Evolutionary conservation across 1,140 invertebrate genomes (phyloP).

Genomic region (Pseudoatta argentina): DNA sequence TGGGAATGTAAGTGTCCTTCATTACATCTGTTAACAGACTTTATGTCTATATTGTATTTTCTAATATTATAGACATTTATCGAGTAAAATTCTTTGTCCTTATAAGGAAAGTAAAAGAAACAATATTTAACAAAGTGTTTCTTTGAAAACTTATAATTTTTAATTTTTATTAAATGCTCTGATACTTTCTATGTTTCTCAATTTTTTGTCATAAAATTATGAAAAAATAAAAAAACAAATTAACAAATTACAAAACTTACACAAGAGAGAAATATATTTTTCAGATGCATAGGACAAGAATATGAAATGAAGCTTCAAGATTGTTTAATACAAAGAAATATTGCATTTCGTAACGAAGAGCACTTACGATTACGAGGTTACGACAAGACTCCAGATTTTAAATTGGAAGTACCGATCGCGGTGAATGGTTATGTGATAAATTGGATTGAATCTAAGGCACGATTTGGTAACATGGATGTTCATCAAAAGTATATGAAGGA

Average conservation of each 20-base stretch:
- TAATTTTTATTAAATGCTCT: slow-evolving; percentile 1
- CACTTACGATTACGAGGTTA: slow-evolving; percentile 93
- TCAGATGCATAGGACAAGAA: slow-evolving; percentile 91
- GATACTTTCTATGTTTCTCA: background rate
- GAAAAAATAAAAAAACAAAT: background rate
- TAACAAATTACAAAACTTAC: background rate
- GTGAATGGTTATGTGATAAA: slow-evolving; percentile 95
- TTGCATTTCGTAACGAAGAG: slow-evolving; percentile 93
- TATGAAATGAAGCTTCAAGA: slow-evolving; percentile 91
- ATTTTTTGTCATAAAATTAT: background rate
- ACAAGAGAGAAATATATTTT: slow-evolving; percentile 48
- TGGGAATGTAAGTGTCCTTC: slow-evolving; percentile 89
- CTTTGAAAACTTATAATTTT: background rate
- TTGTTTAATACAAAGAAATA: slow-evolving; percentile 87
- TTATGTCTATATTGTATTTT: background rate
- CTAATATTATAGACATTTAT: background rate
- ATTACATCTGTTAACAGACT: slow-evolving; percentile 50
- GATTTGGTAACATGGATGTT: slow-evolving; percentile 94
- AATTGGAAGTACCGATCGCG: slow-evolving; percentile 95
- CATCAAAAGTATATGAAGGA: slow-evolving; percentile 95
- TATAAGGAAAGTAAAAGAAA: background rate
- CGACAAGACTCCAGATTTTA: slow-evolving; percentile 98
- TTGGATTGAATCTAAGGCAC: slow-evolving; percentile 98
- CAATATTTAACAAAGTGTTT: no score
- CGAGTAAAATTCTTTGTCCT: background rate